Evolutionary conservation across 2,888 invertebrate species (phyloP).

Genomic region (Perizoma flavofasciatum): DNA sequence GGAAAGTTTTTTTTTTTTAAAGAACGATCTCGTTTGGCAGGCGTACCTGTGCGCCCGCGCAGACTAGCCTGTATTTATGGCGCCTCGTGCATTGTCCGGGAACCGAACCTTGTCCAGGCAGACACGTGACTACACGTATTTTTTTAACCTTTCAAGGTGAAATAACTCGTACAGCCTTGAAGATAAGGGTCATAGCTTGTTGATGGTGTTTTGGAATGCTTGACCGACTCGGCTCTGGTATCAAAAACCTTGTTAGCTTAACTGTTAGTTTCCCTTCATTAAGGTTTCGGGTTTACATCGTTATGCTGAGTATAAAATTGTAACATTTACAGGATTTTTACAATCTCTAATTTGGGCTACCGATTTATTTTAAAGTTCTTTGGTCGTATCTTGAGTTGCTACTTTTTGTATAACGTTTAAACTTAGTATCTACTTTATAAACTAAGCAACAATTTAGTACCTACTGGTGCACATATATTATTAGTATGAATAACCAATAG

Average conservation of each 20-base stretch:
- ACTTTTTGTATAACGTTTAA: not conserved
- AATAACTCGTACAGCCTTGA: slow-evolving; percentile 30
- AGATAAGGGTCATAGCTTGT: slow-evolving; percentile 23
- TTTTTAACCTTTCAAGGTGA: slow-evolving; percentile 27
- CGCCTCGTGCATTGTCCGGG: slow-evolving; percentile 69
- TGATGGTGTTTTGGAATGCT: slow-evolving; percentile 21
- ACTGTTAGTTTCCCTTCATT: slow-evolving; percentile 74
- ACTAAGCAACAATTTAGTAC: too few relatives aligned
- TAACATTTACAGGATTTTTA: slow-evolving; percentile 32
- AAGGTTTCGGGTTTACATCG: slow-evolving; percentile 52
- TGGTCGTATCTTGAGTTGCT: slow-evolving; percentile 13
- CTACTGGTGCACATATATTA: too few relatives aligned
- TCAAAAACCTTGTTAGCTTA: slow-evolving; percentile 79
- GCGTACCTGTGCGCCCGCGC: slow-evolving; percentile 79
- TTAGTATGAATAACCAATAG: not conserved
- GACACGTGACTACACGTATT: slow-evolving; percentile 36
- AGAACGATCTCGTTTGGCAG: slow-evolving; percentile 81
- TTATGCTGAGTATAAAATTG: slow-evolving; percentile 40
- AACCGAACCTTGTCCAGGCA: slow-evolving; percentile 43
- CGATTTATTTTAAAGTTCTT: slow-evolving; percentile 21
- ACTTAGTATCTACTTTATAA: too few relatives aligned
- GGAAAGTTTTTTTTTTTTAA: slow-evolving; percentile 64
- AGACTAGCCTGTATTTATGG: slow-evolving; percentile 82
- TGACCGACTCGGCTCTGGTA: slow-evolving; percentile 39
- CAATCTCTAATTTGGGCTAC: slow-evolving; percentile 35